Base-by-base conservation (phyloP, 2,888 invertebrate species). In the Desoria tigrina region DNA sequence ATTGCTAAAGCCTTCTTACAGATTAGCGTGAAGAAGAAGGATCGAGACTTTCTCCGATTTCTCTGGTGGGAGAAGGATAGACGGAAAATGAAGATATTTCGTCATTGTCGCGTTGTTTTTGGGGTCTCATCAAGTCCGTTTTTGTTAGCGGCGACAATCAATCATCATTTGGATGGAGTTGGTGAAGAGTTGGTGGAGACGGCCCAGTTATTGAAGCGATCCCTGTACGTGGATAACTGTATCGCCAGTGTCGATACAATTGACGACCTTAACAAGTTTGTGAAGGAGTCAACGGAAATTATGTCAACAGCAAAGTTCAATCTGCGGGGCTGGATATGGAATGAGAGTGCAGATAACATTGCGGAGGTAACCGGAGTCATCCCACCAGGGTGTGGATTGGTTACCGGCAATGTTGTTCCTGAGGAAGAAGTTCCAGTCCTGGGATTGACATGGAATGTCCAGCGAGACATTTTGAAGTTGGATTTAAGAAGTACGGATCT, bases 91-190 rank as follows among this genome's bases (percentile, higher is more conserved):
- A 18, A 14, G 49, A 18, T 14, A 18, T 49, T 11, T 21, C 14
- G 49, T 11, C 49, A 49, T 18, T n/a, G 21, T 7, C 49, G 49
- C 18, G 21, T 78, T 3, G 75, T 77, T 1, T 77, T 78, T 55
- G 77, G 77, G 1, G 55, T 59, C 1, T 59, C 59, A 1, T 50
- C 54, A 1, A 66, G 66, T 21, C 63, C 63, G 0, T 28, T 76
- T 64, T 45, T 77, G 16, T 64, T 77, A 11, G 76, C 69, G 1
- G 77, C 75, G 0, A 69, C 74, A 0, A 68, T 78, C 2, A 59
- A 73, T 16, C 57, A 73, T 55, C 77, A 77, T 65, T 63, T 78
- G 9, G 18, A 62, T 6, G 50, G 65, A 21, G 59, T 56, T 14
- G 21, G 42, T 11, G 45, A 55, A 16, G 14, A 16, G 11, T 27